Percentiles rank a stretch among this genome's conserved stretches.
These are phyloP conservation scores for Julus scandinavius DNA, from an alignment of 2,888 invertebrate genomes.

Conservation along the genomic window DNA sequence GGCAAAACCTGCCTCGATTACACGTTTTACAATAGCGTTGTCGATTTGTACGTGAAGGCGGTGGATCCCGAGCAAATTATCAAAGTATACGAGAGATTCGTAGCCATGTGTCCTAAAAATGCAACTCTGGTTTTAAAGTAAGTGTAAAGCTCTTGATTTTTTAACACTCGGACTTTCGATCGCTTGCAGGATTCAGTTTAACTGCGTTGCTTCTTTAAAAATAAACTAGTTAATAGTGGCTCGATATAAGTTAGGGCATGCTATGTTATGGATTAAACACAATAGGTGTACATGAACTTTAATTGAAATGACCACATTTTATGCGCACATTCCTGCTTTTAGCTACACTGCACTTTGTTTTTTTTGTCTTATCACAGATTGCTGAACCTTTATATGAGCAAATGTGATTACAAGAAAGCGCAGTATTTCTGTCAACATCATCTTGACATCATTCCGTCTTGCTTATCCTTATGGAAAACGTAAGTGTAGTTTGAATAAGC, in stretches of 20 bases:
- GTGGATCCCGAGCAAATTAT: background rate
- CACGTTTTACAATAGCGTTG: conserved; percentile 49
- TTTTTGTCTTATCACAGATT: conserved; percentile 38
- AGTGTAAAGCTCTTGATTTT: background rate
- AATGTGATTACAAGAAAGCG: conserved; percentile 42
- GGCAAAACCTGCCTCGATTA: conserved; percentile 2
- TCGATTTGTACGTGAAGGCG: conserved; percentile 39
- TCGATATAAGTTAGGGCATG: too few relatives aligned
- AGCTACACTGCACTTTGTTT: background rate
- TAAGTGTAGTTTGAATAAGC: background rate
- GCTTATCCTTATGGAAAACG: conserved; percentile 52
- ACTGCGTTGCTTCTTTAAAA: too few relatives aligned
- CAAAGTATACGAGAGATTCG: conserved; percentile 50
- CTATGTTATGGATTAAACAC: too few relatives aligned
- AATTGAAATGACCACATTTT: too few relatives aligned
- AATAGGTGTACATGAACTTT: too few relatives aligned
- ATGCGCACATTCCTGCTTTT: background rate
- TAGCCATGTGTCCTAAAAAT: conserved; percentile 42
- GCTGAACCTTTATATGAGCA: conserved; percentile 24
- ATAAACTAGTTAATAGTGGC: background rate
- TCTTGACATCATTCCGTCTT: conserved; percentile 29
- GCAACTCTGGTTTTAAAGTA: conserved; percentile 40
- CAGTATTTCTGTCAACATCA: conserved; percentile 47
- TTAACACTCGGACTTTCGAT: too few relatives aligned
- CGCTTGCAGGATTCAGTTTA: too few relatives aligned